phyloP scores from a whole-genome alignment of 2,888 invertebrate species.

The Dromius quadrimaculatus region DNA sequence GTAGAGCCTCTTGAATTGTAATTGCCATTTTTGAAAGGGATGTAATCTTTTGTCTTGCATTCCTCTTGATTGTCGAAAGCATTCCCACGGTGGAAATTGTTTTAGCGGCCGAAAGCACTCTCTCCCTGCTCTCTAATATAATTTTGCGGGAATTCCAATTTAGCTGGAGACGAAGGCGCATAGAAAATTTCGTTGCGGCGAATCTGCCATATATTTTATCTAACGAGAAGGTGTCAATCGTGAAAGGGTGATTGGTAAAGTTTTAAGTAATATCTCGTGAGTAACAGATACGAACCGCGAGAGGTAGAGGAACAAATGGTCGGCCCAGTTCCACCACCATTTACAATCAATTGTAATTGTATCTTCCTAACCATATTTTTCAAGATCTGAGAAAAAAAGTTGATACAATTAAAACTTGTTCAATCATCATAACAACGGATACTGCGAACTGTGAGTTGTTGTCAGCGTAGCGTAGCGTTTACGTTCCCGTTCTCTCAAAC shows the following conservation, averaged over 20 bases:
- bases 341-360: no score
- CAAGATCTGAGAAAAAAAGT: no score
- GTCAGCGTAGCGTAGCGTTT: no score
- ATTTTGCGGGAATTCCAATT: constrained; percentile 8
- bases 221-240: constrained; percentile 12
- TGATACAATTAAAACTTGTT: no score
- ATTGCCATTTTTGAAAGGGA: background rate
- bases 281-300: no score
- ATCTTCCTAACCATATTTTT: no score
- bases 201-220: constrained; percentile 6
- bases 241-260: constrained; percentile 9
- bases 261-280: background rate
- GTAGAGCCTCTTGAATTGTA: background rate
- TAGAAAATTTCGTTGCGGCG: background rate
- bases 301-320: no score
- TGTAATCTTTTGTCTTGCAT: background rate
- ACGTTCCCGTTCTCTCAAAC: no score
- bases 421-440: no score
- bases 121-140: background rate
- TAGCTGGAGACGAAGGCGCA: background rate
- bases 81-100: background rate
- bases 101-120: background rate
- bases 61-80: background rate
- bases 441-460: no score
- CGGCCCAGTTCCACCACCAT: no score